A percentile compares a stretch with the other conserved stretches of the same genome.
These are phyloP conservation scores for Bostrychus sinensis DNA, from an alignment of 2,113 vertebrate species.

Conservation along the genomic window DNA sequence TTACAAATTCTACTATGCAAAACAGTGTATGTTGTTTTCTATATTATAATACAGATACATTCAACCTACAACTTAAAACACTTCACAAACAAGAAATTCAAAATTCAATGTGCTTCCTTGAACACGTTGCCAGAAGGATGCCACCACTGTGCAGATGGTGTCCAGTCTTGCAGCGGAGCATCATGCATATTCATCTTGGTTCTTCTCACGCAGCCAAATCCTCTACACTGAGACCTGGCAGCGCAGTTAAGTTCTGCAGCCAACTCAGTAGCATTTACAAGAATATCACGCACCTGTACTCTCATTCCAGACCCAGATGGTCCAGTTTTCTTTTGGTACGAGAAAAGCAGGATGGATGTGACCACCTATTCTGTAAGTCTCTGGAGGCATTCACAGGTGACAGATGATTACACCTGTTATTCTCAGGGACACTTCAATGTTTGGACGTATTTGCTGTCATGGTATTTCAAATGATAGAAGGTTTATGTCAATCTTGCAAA, in stretches of 20 bases:
- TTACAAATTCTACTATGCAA: too few species aligned
- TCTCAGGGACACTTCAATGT: constrained; percentile 11
- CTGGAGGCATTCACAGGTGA: constrained; percentile 2
- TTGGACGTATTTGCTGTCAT: constrained; percentile 17
- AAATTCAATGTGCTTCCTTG: not conserved
- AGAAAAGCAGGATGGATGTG: constrained; percentile 21
- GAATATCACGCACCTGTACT: constrained; percentile 56
- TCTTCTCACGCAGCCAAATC: constrained; percentile 49
- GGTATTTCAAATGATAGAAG: constrained; percentile 30
- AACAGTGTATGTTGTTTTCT: too few species aligned
- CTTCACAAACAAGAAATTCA: constrained; percentile 1
- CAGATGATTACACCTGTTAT: constrained; percentile 1
- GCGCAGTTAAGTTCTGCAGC: constrained; percentile 30
- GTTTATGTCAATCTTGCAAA: not conserved
- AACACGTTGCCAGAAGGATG: constrained; percentile 1
- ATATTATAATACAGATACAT: too few species aligned
- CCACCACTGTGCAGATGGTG: constrained; percentile 48
- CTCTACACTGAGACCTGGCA: constrained; percentile 46
- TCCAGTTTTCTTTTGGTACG: constrained; percentile 9
- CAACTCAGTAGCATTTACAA: constrained; percentile 54
- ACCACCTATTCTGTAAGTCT: constrained; percentile 14
- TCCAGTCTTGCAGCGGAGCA: constrained; percentile 25
- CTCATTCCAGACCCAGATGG: constrained; percentile 56
- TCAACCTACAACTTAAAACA: not conserved
- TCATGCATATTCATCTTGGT: constrained; percentile 49